These are phyloP conservation scores for Lepidotrigona ventralis DNA, from an alignment of 1,140 invertebrate species.

Conservation along the genomic window DNA sequence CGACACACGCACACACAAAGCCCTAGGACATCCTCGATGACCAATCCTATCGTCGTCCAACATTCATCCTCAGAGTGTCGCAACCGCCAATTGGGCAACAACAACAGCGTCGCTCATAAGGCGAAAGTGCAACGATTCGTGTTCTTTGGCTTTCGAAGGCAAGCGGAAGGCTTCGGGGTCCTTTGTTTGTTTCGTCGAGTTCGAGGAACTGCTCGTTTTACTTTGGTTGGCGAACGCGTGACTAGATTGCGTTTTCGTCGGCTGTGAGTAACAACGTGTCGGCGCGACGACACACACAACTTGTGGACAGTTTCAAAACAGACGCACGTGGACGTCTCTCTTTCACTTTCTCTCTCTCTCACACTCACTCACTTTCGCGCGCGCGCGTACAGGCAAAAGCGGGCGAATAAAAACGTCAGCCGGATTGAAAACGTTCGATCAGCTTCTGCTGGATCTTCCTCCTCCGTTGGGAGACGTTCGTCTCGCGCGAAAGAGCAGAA, in stretches of 20 bases:
- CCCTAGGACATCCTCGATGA: constrained; percentile 43
- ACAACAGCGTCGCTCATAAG: not conserved
- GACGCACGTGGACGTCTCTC: constrained; percentile 35
- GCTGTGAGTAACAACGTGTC: not conserved
- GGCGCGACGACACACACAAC: too few relatives aligned
- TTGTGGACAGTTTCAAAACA: constrained; percentile 16
- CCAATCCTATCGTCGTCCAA: not conserved
- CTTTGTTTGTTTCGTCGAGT: too few relatives aligned
- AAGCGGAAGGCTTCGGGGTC: too few relatives aligned
- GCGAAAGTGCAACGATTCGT: not conserved
- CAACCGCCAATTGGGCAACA: not conserved
- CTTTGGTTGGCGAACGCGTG: constrained; percentile 38
- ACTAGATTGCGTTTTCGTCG: constrained; percentile 41
- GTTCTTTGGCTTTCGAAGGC: not conserved
- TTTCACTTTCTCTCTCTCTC: too few relatives aligned
- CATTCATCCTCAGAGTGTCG: not conserved
- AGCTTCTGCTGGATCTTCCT: not conserved
- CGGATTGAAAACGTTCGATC: not conserved
- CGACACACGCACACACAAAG: not conserved
- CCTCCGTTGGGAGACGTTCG: not conserved
- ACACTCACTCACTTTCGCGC: too few relatives aligned
- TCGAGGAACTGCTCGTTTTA: constrained; percentile 13
- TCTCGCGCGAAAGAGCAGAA: too few relatives aligned
- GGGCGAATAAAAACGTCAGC: not conserved
- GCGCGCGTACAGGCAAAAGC: not conserved